Conservation (phyloP, 2,797 vertebrate genomes). For the Melanotaenia nigrans region DNA sequence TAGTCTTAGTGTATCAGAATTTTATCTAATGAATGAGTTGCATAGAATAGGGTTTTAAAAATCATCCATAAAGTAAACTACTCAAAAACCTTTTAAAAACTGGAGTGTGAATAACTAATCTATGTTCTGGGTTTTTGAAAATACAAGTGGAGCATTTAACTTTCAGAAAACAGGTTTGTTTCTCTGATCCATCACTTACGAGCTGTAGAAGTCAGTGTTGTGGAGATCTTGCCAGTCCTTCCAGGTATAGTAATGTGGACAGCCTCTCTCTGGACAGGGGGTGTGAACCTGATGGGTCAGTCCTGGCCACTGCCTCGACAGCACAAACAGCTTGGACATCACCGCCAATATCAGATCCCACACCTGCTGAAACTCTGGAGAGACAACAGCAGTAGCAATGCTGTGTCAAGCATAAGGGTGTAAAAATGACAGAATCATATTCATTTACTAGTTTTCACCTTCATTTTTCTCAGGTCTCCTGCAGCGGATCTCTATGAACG, state of each 20-base stretch:
- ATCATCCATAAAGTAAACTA: not conserved
- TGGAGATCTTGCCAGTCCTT: conserved; percentile 61
- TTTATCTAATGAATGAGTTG: not conserved
- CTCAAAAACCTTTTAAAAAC: not conserved
- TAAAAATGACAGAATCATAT: not conserved
- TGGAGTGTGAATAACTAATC: not conserved
- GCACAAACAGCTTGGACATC: conserved; percentile 67
- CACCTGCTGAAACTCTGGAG: conserved; percentile 61
- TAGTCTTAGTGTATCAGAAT: not conserved
- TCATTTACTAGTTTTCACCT: conserved; percentile 32
- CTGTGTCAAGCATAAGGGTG: not conserved
- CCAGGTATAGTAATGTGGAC: conserved; percentile 76
- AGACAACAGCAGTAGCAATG: not conserved
- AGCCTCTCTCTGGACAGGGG: conserved; percentile 71
- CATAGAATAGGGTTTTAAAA: not conserved
- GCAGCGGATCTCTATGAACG: conserved; percentile 78
- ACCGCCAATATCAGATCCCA: conserved; percentile 79
- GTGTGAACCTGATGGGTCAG: conserved; percentile 73
- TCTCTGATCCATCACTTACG: conserved; percentile 28
- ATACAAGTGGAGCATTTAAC: not conserved
- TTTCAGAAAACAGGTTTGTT: not conserved
- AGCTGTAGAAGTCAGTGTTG: conserved; percentile 43
- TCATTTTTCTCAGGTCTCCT: conserved; percentile 65
- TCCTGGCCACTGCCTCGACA: conserved; percentile 79
- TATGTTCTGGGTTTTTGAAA: not conserved